phyloP scores from a whole-genome alignment of 2,888 invertebrate species.

The Chesias legatella region DNA sequence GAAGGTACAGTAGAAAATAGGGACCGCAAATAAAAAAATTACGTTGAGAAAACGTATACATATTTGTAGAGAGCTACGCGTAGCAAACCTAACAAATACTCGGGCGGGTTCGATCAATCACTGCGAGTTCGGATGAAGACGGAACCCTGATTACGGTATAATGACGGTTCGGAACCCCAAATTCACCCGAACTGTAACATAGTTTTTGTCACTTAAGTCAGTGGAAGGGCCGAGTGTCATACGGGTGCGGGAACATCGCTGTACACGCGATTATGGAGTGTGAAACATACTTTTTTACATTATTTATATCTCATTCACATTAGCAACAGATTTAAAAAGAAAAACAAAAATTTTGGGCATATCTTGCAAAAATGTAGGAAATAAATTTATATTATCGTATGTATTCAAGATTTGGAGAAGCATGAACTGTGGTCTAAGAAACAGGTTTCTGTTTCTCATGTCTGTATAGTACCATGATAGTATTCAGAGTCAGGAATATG shows the following conservation, averaged over 20 bases:
- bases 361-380: too few species aligned
- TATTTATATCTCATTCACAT: too few species aligned
- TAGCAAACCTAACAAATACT: slow-evolving; percentile 26
- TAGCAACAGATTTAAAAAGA: too few species aligned
- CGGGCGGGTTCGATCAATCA: slow-evolving; percentile 42
- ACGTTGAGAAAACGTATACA: slow-evolving; percentile 14
- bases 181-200: slow-evolving; percentile 25
- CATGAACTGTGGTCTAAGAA: too few species aligned
- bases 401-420: too few species aligned
- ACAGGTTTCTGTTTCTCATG: too few species aligned
- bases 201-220: slow-evolving; percentile 24
- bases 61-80: slow-evolving; percentile 30
- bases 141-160: slow-evolving; percentile 43
- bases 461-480: too few species aligned
- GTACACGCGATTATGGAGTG: slow-evolving; percentile 1
- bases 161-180: slow-evolving; percentile 20
- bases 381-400: too few species aligned
- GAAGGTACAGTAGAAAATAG: too few species aligned
- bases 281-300: too few species aligned
- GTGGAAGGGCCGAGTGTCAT: slow-evolving; percentile 1
- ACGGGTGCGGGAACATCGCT: slow-evolving; percentile 5
- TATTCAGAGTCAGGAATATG: too few species aligned
- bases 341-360: too few species aligned
- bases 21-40: slow-evolving; percentile 12
- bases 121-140: slow-evolving; percentile 41